Evolutionary conservation across 2,797 vertebrate genomes (phyloP).

Genomic region (Limosa lapponica): DNA sequence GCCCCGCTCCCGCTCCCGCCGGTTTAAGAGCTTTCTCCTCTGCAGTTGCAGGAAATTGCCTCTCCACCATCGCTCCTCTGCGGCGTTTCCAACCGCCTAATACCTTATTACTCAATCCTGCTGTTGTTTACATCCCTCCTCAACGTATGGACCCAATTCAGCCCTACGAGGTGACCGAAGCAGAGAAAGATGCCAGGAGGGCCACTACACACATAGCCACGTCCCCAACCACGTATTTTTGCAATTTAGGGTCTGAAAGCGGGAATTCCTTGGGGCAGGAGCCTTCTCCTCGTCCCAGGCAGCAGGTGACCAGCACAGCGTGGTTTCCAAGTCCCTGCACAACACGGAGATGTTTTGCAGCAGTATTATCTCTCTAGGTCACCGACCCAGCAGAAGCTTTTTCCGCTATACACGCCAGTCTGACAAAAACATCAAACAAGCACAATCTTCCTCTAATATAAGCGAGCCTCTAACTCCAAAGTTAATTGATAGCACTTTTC

Average conservation of each 20-base stretch:
- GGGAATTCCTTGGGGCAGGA: neutral
- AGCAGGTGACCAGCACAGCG: accelerated
- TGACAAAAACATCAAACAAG: neutral
- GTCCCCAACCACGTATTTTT: accelerated
- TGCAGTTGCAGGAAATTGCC: neutral
- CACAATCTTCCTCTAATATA: neutral
- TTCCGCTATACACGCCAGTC: neutral
- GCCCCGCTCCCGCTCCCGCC: neutral
- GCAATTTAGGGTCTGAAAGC: neutral
- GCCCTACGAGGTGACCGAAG: accelerated
- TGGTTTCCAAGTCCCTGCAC: neutral
- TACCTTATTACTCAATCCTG: neutral
- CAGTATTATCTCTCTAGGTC: neutral
- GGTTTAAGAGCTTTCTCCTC: neutral
- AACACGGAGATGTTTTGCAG: neutral
- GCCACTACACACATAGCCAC: accelerated
- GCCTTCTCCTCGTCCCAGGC: neutral
- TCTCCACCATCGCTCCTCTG: neutral
- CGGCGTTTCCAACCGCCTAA: neutral
- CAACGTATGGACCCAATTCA: accelerated
- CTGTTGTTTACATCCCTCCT: neutral
- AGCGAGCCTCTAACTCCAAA: neutral
- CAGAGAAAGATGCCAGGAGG: neutral
- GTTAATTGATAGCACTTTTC: neutral
- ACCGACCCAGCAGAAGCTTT: neutral